Evolutionary conservation across 2,888 invertebrate species (phyloP), one percentile per base, ranked within the genome.

Genomic region (Athripsodes cinereus): DNA sequence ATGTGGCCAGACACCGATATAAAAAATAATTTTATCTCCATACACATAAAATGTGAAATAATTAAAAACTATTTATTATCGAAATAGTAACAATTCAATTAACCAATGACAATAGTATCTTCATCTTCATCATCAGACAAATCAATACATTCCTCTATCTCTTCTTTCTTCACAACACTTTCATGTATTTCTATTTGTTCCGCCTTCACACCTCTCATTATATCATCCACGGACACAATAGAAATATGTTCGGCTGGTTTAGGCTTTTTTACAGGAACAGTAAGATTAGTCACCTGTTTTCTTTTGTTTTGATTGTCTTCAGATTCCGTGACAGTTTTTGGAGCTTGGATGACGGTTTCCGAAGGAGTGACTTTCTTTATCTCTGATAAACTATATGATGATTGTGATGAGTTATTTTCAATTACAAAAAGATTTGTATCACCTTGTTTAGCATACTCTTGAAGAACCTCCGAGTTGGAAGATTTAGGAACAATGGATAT

Each of bases 91-190:
- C n/a, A n/a, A n/a, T n/a, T n/a, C n/a, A n/a, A 13, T 48, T 21
- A 48, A 48, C 19, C 19, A 48, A 54, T 51, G 22, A 51, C 20
- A 18, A 51, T 51, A 0, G 55, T n/a, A n/a, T n/a, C 16, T 19
- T 40, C 50, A 18, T 55, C 55, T 10, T 55, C 55, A 13, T 55
- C 55, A 48, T 55, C 51, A 5, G 49, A 49, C n/a, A 55, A 22
- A 55, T 55, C 26, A 5, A 55, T 55, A 16, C 55, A 51, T 22
- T 40, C 40, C 13, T 55, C 49, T 2, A 16, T n/a, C 13, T 48
- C 19, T 18, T 35, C 35, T 8, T 20, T 21, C 2, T 44, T 21
- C 21, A 40, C 48, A n/a, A 5, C 2, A 6, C 3, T 44, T 44
- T 44, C 44, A 3, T 44, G 16, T 3, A 18, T 44, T 6, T 48